Evolutionary conservation across 2,888 invertebrate species (phyloP), one percentile per base, ranked within the genome.

Genomic region (Acronicta alni): DNA sequence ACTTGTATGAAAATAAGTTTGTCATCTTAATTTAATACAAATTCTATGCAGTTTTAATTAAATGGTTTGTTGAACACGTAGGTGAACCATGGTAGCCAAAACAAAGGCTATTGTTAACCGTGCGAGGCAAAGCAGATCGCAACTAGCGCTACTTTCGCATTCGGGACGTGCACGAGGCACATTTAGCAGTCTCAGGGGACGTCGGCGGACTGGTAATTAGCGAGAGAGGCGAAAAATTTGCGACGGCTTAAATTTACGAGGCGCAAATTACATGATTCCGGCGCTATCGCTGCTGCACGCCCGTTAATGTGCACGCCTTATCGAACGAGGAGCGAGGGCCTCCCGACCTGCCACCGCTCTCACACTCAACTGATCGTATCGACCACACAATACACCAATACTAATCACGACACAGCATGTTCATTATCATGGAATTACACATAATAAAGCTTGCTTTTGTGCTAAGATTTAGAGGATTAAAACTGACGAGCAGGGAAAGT

Each of bases 221-320:
- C 89, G 85, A 85, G 89, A 89, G 90, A 91, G 87, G 90, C 92
- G 92, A 94, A 94, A 94, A 94, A 93, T 92, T 93, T 93, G 93
- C 92, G 91, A 93, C 90, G 85, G 91, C 88, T 92, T 89, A 89
- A 93, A 94, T 93, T 93, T 93, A 93, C 93, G 93, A 93, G 91
- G 93, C 90, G 93, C 91, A 94, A 94, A 94, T 93, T 93, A 92
- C 92, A 91, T 90, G 88, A 93, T 89, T 90, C 87, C 84, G 86
- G 82, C 89, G 91, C 90, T 93, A 93, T 92, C 92, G 92, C 86
- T 89, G 89, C 91, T 90, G 85, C 82, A 86, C 81, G 85, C 84
- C 84, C 86, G 89, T 91, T 93, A 92, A 93, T 93, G 93, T 92
- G 90, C 90, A 87, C 86, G 89, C 90, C 92, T 93, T 94, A 93